Base-by-base conservation (phyloP, 2,113 vertebrate species). In the Stigmatopora nigra region DNA sequence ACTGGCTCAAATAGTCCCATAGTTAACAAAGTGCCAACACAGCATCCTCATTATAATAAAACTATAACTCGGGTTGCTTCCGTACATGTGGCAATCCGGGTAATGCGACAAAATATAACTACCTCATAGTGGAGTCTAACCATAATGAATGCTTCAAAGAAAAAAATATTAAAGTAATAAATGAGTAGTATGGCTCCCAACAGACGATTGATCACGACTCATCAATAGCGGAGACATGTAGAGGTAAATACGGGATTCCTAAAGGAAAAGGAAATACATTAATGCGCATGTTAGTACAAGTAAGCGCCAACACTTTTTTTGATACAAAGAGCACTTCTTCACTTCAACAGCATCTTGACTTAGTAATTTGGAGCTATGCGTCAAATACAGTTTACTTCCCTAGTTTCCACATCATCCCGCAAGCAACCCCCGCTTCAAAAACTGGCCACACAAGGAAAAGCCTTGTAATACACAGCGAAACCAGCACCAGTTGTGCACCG, bases 401-500 rank as follows among this genome's bases (percentile, higher is more conserved):
- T 60, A 47, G 69, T 84, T 76, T 83, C 75, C 75, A 67, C 46
- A 31, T 57, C 2, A 53, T 76, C 63, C 55, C 63, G 49, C 44
- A 53, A 72, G 11, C 12, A 61, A 31, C 47, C 71, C 71, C 55
- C 67, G 68, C 68, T 45, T 69, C 66, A 59, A 76, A 55, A 79
- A 63, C 52, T 57, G 72, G 63, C 65, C 78, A 61, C 77, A 83
- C 82, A 83, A 84, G 55, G 68, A 76, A 77, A 63, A 69, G 79
- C 87, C 79, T 90, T 90, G 82, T 87, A 82, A 85, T 67, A 62
- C 13, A 22, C 62, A 69, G 67, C 83, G 81, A 89, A 87, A 79
- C 70, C 76, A 82, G 84, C 83, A 85, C 78, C 81, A 82, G 81
- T 65, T 83, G 73, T 80, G 80, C 72, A 84, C 76, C 52, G 73